Base-by-base conservation (phyloP, 2,797 vertebrate genomes). In the Schizopygopsis malacanthus region DNA sequence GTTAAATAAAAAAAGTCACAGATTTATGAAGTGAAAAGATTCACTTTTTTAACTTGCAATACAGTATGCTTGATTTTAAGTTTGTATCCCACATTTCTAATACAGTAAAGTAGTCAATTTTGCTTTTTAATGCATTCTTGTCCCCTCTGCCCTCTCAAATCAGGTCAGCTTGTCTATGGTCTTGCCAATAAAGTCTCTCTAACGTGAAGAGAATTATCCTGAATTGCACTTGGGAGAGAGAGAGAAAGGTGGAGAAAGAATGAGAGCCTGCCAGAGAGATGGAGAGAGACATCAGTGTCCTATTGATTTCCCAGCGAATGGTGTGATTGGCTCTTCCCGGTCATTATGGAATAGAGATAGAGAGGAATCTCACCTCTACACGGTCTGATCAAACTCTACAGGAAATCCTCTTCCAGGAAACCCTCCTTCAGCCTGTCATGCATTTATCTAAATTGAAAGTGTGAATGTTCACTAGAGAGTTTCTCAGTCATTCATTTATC, bases 281-380 rank as follows among this genome's bases (percentile, higher is more conserved):
- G 78, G 87, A 87, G 81, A 87, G 87, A 89, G 87, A 88, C 85
- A 90, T 90, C 89, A 90, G 85, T 87, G 89, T 87, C 78, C 81
- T 90, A 87, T 90, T 88, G 89, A 90, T 88, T 88, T 85, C 81
- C 56, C 86, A 72, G 81, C 83, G 83, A 81, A 79, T 20, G 83
- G 65, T 81, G 81, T 85, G 83, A 88, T 87, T 88, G 87, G 85
- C 77, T 90, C 83, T 85, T 76, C 65, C 52, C 11, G 56, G 56
- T 85, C 78, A 85, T 85, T 85, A 85, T 81, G 70, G 50, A 52
- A 76, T 69, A 41, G 71, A 87, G 80, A 87, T 85, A 33, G 81
- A 85, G 83, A 88, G 89, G 80, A 69, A 85, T 82, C 83, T 85
- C 79, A 82, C 79, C 81, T 85, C 69, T 70, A 75, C 50, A 69